These are phyloP conservation scores for Molorchus minor DNA, from an alignment of 2,888 invertebrate genomes.

Conservation along the genomic window DNA sequence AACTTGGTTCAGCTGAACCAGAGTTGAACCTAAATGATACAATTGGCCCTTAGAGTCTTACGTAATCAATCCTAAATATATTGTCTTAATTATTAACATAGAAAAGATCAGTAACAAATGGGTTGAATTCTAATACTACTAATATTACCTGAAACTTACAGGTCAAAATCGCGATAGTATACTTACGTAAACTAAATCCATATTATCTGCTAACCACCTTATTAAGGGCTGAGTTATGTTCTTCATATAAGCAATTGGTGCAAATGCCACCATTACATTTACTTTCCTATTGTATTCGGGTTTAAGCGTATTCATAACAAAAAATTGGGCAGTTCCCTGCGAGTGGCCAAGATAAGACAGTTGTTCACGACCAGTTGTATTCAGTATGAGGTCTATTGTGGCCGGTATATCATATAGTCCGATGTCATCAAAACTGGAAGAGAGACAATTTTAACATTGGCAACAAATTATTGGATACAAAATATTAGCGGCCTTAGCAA, in stretches of 20 bases:
- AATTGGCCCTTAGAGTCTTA: too few relatives aligned
- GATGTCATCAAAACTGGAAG: slow-evolving; percentile 7
- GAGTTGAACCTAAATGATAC: too few relatives aligned
- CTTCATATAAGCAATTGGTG: slow-evolving; percentile 68
- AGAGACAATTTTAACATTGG: too few relatives aligned
- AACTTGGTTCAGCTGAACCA: too few relatives aligned
- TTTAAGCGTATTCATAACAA: slow-evolving; percentile 68
- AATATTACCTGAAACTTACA: too few relatives aligned
- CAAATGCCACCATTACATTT: slow-evolving; percentile 70
- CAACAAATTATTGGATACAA: too few relatives aligned
- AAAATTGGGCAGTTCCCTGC: slow-evolving; percentile 71
- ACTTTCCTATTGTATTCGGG: slow-evolving; percentile 73
- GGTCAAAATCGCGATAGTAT: too few relatives aligned
- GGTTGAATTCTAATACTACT: too few relatives aligned
- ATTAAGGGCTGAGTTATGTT: background rate
- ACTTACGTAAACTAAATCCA: background rate
- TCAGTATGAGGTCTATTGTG: slow-evolving; percentile 4
- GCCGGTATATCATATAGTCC: slow-evolving; percentile 16
- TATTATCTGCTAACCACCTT: background rate
- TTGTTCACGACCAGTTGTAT: slow-evolving; percentile 4
- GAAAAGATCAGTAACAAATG: too few relatives aligned
- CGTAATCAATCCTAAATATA: too few relatives aligned
- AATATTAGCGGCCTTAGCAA: too few relatives aligned
- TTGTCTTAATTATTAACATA: too few relatives aligned
- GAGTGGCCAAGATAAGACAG: slow-evolving; percentile 78